A percentile compares a stretch with the other conserved stretches of the same genome.
Evolutionary conservation across 1,140 invertebrate species (phyloP).

Genomic region (honey bee (Apis mellifera)): Amel_HAv3.1 CM009938.2:8274001-8274500

Average conservation of each 20-base stretch:
- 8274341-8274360: constrained; percentile 54
- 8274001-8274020: constrained; percentile 78
- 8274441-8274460: constrained; percentile 42
- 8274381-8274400: constrained; percentile 63
- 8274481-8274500: constrained; percentile 62
- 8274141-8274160: not conserved
- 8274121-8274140: not conserved
- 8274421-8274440: constrained; percentile 73
- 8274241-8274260: not conserved
- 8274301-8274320: not conserved
- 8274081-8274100: not conserved
- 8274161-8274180: not conserved
- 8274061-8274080: constrained; percentile 79
- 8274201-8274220: not conserved
- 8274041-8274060: constrained; percentile 82
- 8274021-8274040: constrained; percentile 81
- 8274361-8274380: constrained; percentile 50
- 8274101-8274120: not conserved
- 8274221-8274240: no score
- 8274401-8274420: constrained; percentile 29
- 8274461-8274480: constrained; percentile 51
- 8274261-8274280: not conserved
- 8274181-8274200: not conserved
- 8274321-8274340: constrained; percentile 1
- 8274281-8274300: not conserved